Evolutionary conservation across 2,797 vertebrate genomes (phyloP).

Genomic region (Paguma larvata): DNA sequence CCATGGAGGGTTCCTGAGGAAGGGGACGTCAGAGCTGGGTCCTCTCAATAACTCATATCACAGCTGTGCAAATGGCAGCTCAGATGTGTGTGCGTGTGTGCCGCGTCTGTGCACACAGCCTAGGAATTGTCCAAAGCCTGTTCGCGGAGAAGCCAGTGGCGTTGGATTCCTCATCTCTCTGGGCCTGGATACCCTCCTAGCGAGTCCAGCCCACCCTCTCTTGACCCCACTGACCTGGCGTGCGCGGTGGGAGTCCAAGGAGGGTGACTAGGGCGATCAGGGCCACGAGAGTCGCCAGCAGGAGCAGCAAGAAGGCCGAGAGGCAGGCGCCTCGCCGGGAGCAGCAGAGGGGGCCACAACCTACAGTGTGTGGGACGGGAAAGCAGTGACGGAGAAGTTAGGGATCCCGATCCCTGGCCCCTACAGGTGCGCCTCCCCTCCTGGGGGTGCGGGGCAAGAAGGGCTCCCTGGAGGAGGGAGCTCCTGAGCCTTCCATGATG

Average conservation of each 20-base stretch:
- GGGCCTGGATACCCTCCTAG: background rate
- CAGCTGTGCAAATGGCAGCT: background rate
- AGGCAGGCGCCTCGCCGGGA: conserved; percentile 76
- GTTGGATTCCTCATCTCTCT: background rate
- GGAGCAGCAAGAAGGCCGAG: conserved; percentile 65
- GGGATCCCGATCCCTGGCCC: background rate
- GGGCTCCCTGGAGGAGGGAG: background rate
- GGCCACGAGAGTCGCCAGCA: conserved; percentile 59
- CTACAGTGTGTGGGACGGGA: background rate
- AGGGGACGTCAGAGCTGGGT: background rate
- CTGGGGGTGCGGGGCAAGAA: background rate
- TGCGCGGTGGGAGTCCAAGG: conserved; percentile 75
- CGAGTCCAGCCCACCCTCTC: background rate
- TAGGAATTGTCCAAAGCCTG: background rate
- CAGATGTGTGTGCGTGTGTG: background rate
- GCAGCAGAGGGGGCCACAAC: conserved; percentile 69
- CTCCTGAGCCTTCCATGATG: background rate
- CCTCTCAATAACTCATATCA: background rate
- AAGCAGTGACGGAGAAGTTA: background rate
- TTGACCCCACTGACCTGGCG: conserved; percentile 84
- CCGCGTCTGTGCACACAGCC: background rate
- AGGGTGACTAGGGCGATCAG: background rate
- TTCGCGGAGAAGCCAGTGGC: background rate
- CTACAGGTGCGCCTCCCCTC: background rate
- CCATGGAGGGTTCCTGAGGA: conserved; percentile 21